phyloP scores from a whole-genome alignment of 2,797 vertebrate genomes.

The Perodicticus potto region DNA sequence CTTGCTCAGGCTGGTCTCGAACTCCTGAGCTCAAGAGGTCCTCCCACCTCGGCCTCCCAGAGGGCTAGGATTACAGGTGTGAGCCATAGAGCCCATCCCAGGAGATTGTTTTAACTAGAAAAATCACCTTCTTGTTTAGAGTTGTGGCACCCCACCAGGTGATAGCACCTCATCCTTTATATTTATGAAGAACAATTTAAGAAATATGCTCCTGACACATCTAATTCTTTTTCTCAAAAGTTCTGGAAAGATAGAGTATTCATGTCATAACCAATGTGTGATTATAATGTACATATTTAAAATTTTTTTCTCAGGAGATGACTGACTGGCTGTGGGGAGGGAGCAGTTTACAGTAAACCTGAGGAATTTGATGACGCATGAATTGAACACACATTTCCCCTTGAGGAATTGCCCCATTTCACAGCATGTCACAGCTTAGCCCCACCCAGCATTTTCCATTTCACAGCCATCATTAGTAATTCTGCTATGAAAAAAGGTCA shows the following conservation, averaged over 20 bases:
- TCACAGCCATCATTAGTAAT: background rate
- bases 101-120: conserved; percentile 19
- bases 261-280: background rate
- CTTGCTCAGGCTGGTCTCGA: no score
- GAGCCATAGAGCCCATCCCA: no score
- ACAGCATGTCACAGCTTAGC: background rate
- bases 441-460: background rate
- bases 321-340: background rate
- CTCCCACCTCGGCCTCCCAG: no score
- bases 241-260: background rate
- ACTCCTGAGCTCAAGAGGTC: no score
- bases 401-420: conserved; percentile 4
- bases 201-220: background rate
- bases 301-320: conserved; percentile 28
- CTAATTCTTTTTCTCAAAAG: background rate
- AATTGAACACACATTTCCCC: background rate
- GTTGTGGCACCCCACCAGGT: background rate
- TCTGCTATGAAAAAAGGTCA: background rate
- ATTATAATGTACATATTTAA: background rate
- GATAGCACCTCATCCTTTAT: background rate
- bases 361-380: conserved; percentile 9
- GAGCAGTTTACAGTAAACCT: background rate
- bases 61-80: no score
- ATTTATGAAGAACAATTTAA: background rate
- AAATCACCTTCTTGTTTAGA: background rate